A percentile compares a stretch with the other conserved stretches of the same genome.
Evolutionary conservation across 2,797 vertebrate species (phyloP).

Genomic region (Centroberyx gerrardi): DNA sequence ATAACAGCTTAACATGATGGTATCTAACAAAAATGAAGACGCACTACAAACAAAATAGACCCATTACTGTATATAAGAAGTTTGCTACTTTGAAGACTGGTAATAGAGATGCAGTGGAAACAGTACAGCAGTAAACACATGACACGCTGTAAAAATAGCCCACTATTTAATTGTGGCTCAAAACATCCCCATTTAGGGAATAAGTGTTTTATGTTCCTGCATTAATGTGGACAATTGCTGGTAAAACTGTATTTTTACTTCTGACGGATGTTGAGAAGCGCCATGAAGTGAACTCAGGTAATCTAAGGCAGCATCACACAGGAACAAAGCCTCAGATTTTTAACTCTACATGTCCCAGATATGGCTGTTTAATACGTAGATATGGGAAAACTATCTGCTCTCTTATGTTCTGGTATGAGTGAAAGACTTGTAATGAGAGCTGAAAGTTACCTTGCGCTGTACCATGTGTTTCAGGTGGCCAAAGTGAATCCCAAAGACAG

Average conservation of each 20-base stretch:
- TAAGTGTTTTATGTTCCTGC: not conserved
- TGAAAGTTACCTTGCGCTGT: not conserved
- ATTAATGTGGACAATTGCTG: not conserved
- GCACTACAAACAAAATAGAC: not conserved
- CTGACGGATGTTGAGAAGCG: not conserved
- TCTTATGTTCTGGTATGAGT: not conserved
- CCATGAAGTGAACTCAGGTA: not conserved
- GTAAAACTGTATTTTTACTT: not conserved
- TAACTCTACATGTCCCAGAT: not conserved
- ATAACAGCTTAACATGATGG: not conserved
- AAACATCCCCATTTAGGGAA: not conserved
- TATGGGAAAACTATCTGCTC: not conserved
- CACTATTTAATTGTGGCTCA: not conserved
- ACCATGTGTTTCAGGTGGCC: conserved; percentile 76
- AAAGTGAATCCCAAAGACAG: conserved; percentile 84
- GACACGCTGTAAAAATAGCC: not conserved
- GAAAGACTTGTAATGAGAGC: not conserved
- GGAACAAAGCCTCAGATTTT: not conserved
- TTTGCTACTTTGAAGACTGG: conserved; percentile 1
- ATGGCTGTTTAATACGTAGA: not conserved
- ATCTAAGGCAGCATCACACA: not conserved
- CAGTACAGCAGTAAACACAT: not conserved
- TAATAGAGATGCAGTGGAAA: not conserved
- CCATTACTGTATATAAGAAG: not conserved
- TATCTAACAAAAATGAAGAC: not conserved